Base-by-base conservation (phyloP, 2,888 invertebrate species). In the Exocentrus adspersus region DNA sequence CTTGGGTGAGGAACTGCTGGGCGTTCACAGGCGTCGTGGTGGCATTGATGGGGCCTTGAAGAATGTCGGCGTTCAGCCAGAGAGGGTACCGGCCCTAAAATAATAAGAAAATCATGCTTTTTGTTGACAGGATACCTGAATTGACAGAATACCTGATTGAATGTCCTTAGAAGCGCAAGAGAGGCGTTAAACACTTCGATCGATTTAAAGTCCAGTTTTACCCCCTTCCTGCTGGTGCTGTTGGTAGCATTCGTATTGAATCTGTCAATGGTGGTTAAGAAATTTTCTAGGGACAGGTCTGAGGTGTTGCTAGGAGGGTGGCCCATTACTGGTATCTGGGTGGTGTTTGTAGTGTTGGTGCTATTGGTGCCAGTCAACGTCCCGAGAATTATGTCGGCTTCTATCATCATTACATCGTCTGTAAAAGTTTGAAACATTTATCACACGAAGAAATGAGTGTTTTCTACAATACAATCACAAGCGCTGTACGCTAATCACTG, bases 21-120 rank as follows among this genome's bases (percentile, higher is more conserved):
- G 90, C 83, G 76, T 92, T 86, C 0, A 95, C 89, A 0, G 92
- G 91, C 43, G 76, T 79, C 0, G 84, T 78, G 2, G 84, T 84
- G 6, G 86, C 80, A 60, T 89, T 86, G 17, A 90, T 87, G 0
- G 95, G 95, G 0, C 95, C 95, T 0, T 84, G 78, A 3, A 93
- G 82, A 68, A 96, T 92, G 80, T 96, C 96, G 0, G 95, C 95
- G 80, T 96, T 96, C 61, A 96, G 80, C 93, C 94, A 94, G 2
- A 96, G 79, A 0, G 94, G 94, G 75, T 89, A 89, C 0, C 82
- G 84, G 72, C 89, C 83, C 92, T 93, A 80, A 42, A 80, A 77
- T 10, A 20, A 19, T 6, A 19, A 20, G 2, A 45, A 45, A n/a
- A n/a, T n/a, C n/a, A n/a, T n/a, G n/a, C n/a, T n/a, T n/a, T n/a